phyloP scores from a whole-genome alignment of 2,888 invertebrate species.

The Leistus spinibarbis region DNA sequence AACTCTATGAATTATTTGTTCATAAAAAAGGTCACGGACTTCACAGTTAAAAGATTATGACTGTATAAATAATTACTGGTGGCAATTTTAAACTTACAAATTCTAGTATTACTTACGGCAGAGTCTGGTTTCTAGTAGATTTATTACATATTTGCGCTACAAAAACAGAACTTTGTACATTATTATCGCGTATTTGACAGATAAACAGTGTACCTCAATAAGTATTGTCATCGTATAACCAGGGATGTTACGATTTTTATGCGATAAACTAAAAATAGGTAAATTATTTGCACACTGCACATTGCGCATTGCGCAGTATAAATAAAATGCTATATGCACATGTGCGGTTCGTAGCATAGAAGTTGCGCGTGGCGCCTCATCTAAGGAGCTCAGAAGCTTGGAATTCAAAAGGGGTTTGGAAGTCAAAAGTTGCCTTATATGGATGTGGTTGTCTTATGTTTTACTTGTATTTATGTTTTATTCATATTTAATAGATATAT shows the following conservation, averaged over 20 bases:
- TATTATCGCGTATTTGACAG: background rate
- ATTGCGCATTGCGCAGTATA: background rate
- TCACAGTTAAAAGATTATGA: too few species aligned
- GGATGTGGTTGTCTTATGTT: too few species aligned
- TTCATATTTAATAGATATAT: too few species aligned
- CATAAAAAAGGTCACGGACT: background rate
- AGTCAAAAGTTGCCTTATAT: too few species aligned
- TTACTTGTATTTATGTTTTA: too few species aligned
- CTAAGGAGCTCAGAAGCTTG: too few species aligned
- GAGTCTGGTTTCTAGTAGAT: background rate
- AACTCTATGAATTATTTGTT: background rate
- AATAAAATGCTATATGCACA: too few species aligned
- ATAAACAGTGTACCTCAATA: background rate
- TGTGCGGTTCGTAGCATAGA: too few species aligned
- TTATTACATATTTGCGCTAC: background rate
- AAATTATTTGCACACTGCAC: background rate
- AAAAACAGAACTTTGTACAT: background rate
- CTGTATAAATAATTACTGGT: background rate
- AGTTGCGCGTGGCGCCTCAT: too few species aligned
- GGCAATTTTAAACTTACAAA: slow-evolving; percentile 5
- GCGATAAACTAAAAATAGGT: background rate
- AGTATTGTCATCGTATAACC: background rate
- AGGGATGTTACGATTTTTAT: background rate
- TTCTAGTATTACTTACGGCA: background rate
- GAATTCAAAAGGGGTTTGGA: too few species aligned